These are phyloP conservation scores for Megaleporinus macrocephalus DNA, from an alignment of 2,113 vertebrate species.

Conservation along the genomic window DNA sequence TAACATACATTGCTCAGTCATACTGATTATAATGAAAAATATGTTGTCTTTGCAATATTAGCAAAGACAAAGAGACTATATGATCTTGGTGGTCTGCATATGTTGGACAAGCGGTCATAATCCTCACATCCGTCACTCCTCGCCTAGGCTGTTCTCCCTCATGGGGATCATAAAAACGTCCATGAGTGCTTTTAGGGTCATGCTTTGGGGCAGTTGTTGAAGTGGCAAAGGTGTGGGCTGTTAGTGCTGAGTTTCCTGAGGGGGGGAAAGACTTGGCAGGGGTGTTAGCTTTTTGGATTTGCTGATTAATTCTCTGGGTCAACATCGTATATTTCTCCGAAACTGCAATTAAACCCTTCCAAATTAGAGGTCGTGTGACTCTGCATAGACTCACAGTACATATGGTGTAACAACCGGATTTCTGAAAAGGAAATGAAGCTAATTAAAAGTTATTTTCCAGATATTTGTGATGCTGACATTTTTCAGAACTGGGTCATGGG, in stretches of 20 bases:
- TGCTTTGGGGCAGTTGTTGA: slow-evolving; percentile 8
- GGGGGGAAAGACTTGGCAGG: slow-evolving; percentile 8
- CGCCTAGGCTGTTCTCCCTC: background rate
- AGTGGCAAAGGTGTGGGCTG: slow-evolving; percentile 29
- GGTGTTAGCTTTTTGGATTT: slow-evolving; percentile 21
- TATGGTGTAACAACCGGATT: background rate
- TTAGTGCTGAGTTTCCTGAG: slow-evolving; percentile 26
- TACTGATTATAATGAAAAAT: background rate
- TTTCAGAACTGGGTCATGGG: background rate
- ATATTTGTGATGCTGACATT: slow-evolving; percentile 17
- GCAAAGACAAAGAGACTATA: background rate
- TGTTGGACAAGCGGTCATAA: slow-evolving; percentile 1
- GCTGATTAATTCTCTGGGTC: slow-evolving; percentile 42
- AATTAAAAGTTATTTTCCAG: background rate
- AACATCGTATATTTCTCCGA: slow-evolving; percentile 3
- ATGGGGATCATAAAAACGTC: slow-evolving; percentile 23
- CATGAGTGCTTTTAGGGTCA: slow-evolving; percentile 32
- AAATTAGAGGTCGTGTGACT: slow-evolving; percentile 11
- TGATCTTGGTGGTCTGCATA: background rate
- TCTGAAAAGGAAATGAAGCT: slow-evolving; percentile 22
- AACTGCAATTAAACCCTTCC: slow-evolving; percentile 4
- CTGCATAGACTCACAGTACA: slow-evolving; percentile 1
- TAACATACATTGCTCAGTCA: background rate
- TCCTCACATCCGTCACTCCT: slow-evolving; percentile 6
- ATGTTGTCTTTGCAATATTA: background rate